These are phyloP conservation scores for Kryptolebias ocellatus DNA, from an alignment of 2,797 vertebrate species.

Conservation along the genomic window DNA sequence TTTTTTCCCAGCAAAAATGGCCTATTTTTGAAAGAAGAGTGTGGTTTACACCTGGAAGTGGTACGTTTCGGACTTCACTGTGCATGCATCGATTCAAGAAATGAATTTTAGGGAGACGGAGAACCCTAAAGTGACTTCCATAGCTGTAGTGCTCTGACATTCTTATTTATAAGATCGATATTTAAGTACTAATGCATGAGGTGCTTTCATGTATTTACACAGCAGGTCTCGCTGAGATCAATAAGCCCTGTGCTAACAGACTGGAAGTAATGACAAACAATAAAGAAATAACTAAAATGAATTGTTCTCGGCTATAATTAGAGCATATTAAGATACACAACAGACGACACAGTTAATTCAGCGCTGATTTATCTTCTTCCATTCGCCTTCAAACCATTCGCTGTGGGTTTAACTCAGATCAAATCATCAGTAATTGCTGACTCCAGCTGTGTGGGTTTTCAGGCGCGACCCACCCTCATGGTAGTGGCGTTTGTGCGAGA, in stretches of 20 bases:
- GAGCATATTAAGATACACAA: background rate
- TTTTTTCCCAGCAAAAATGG: no score
- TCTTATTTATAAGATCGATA: constrained; percentile 50
- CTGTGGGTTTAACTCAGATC: constrained; percentile 6
- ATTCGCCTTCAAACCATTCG: constrained; percentile 2
- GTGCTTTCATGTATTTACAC: constrained; percentile 24
- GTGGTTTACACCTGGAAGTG: no score
- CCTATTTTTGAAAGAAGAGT: no score
- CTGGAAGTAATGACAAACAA: constrained; percentile 9
- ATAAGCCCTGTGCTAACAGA: constrained; percentile 12
- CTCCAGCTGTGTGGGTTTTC: background rate
- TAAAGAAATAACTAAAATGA: background rate
- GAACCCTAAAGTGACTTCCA: constrained; percentile 23
- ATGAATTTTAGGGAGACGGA: no score
- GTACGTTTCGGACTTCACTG: no score
- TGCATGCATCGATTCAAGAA: no score
- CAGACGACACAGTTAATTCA: constrained; percentile 11
- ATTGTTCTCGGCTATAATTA: background rate
- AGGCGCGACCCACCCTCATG: constrained; percentile 87
- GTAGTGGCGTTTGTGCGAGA: constrained; percentile 96
- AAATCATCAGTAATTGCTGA: background rate
- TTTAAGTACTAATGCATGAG: constrained; percentile 34
- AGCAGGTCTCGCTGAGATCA: constrained; percentile 6
- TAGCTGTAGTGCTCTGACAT: constrained; percentile 13
- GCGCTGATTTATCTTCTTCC: background rate